Percentiles rank a stretch among this genome's conserved stretches.
These are phyloP conservation scores for Chrysopa pallens DNA, from an alignment of 1,140 invertebrate species.

Conservation along the genomic window DNA sequence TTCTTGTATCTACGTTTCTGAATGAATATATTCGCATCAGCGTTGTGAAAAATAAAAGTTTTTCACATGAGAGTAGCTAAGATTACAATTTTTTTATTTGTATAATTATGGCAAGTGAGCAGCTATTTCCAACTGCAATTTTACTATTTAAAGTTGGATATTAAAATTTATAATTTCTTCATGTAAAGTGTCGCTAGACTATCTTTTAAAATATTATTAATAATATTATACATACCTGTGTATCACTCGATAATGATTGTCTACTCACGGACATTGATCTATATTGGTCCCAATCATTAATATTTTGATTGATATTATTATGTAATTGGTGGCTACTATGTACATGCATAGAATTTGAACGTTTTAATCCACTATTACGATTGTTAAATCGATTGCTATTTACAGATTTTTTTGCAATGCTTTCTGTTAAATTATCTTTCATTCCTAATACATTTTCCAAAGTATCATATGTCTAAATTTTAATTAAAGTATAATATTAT, in stretches of 20 bases:
- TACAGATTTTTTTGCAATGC: neutral
- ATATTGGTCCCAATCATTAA: too few relatives aligned
- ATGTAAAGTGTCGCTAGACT: too few relatives aligned
- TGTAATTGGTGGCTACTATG: constrained; percentile 13
- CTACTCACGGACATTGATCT: constrained; percentile 23
- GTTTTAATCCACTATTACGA: constrained; percentile 14
- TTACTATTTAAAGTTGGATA: too few relatives aligned
- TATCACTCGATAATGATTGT: constrained; percentile 42
- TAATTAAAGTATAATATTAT: too few relatives aligned
- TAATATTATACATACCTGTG: constrained; percentile 26
- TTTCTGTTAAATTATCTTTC: neutral
- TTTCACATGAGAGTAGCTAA: too few relatives aligned
- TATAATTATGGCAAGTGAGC: too few relatives aligned
- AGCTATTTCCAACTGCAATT: too few relatives aligned
- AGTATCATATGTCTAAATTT: neutral
- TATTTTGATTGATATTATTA: constrained; percentile 26
- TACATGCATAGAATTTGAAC: constrained; percentile 27
- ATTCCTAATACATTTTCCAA: neutral
- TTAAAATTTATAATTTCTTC: neutral
- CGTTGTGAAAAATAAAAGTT: too few relatives aligned
- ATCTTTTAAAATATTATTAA: too few relatives aligned
- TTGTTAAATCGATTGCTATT: neutral
- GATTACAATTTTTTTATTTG: too few relatives aligned
- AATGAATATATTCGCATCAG: too few relatives aligned
- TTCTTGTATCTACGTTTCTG: too few relatives aligned